phyloP scores from a whole-genome alignment of 1,140 invertebrate genomes.

The Phenacoccus solenopsis region DNA sequence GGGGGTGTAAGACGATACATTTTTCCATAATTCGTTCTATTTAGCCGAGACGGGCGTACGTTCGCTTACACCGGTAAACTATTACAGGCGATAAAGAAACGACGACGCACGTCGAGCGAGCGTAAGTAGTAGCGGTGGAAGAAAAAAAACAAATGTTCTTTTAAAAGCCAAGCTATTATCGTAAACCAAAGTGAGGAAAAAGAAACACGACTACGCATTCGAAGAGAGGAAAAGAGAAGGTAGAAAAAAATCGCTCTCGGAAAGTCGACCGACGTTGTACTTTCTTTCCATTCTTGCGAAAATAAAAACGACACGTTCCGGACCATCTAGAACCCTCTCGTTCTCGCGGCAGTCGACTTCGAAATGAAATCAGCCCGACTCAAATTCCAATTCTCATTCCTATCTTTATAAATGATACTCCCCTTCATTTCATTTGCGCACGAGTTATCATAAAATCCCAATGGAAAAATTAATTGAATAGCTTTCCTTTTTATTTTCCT shows the following conservation, averaged over 20 bases:
- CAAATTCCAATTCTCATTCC: constrained; percentile 8
- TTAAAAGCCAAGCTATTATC: constrained; percentile 13
- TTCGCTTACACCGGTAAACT: constrained; percentile 1
- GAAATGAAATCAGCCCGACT: constrained; percentile 18
- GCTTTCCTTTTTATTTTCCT: constrained; percentile 22
- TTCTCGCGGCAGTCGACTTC: constrained; percentile 11
- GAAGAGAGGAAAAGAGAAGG: constrained; percentile 9
- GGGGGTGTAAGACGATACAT: too few species aligned
- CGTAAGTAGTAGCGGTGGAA: not conserved
- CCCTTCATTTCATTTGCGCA: constrained; percentile 22
- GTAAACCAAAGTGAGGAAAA: constrained; percentile 14
- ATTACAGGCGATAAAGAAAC: constrained; percentile 1
- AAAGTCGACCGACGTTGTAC: not conserved
- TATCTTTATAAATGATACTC: not conserved
- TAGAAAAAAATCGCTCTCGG: not conserved
- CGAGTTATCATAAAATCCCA: constrained; percentile 24
- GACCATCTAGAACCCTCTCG: constrained; percentile 14
- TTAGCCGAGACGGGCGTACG: not conserved
- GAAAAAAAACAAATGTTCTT: constrained; percentile 11
- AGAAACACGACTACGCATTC: constrained; percentile 9
- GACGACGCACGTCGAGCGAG: too few species aligned
- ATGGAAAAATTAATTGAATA: constrained; percentile 27
- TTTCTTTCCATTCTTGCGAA: not conserved
- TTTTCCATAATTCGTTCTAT: not conserved
- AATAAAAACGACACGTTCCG: constrained; percentile 15